phyloP scores from a whole-genome alignment of 2,888 invertebrate species.

The Celastrina argiolus region DNA sequence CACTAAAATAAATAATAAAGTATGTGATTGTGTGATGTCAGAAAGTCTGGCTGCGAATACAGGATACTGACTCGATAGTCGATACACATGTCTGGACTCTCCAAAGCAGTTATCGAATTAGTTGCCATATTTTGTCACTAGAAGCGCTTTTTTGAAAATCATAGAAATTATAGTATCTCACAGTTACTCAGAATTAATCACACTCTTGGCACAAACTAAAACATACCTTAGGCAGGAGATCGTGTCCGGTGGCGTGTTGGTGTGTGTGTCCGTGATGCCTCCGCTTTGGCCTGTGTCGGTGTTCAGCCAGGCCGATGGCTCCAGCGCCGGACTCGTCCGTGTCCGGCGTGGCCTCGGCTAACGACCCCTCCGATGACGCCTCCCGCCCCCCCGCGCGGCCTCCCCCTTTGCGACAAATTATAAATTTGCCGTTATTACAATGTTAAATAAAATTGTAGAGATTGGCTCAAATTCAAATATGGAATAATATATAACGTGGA shows the following conservation, averaged over 20 bases:
- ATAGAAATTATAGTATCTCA: too few relatives aligned
- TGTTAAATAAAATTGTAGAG: neutral
- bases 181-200: too few relatives aligned
- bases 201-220: neutral
- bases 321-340: conserved; percentile 82
- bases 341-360: conserved; percentile 84
- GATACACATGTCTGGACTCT: too few relatives aligned
- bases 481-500: neutral
- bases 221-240: conserved; percentile 43
- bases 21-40: too few relatives aligned
- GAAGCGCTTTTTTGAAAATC: too few relatives aligned
- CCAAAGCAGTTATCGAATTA: too few relatives aligned
- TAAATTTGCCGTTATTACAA: neutral
- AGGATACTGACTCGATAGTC: too few relatives aligned
- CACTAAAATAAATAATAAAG: too few relatives aligned
- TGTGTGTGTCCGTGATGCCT: conserved; percentile 55
- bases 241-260: conserved; percentile 51
- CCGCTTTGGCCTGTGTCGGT: conserved; percentile 66
- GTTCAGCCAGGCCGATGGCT: conserved; percentile 51
- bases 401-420: conserved; percentile 37
- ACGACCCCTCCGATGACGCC: conserved; percentile 83
- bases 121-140: too few relatives aligned
- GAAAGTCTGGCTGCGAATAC: too few relatives aligned
- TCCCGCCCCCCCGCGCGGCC: conserved; percentile 58
- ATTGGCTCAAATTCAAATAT: neutral